Percentiles rank a stretch among this genome's conserved stretches.
Conservation (phyloP, 1,140 invertebrate species). For the Ephestia elutella region DNA sequence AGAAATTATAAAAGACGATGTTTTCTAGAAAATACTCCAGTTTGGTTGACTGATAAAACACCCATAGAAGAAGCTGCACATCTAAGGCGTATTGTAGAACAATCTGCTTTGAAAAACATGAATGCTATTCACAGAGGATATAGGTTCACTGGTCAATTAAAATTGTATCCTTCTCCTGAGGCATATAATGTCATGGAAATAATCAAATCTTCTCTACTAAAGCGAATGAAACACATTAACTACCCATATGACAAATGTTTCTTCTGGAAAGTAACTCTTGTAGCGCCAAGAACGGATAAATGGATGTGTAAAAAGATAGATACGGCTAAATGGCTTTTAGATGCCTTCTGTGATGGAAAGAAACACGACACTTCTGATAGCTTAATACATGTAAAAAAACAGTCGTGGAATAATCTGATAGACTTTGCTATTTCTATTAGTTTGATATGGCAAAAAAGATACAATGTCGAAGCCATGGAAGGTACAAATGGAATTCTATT, state of each 20-base stretch:
- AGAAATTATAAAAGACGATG: conserved; percentile 70
- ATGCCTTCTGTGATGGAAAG: conserved; percentile 52
- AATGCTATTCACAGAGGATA: conserved; percentile 71
- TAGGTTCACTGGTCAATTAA: conserved; percentile 55
- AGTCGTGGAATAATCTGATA: conserved; percentile 68
- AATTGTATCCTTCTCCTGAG: conserved; percentile 44
- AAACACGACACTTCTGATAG: conserved; percentile 39
- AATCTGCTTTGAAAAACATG: conserved; percentile 73
- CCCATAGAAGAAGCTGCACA: conserved; percentile 70
- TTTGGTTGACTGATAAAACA: conserved; percentile 75
- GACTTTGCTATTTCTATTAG: conserved; percentile 64
- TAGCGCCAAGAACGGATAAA: conserved; percentile 70
- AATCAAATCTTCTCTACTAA: conserved; percentile 63
- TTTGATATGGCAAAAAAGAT: conserved; percentile 37
- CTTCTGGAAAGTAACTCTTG: conserved; percentile 82
- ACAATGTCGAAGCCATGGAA: conserved; percentile 54
- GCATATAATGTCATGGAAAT: conserved; percentile 69
- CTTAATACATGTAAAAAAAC: conserved; percentile 57
- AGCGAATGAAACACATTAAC: conserved; percentile 66
- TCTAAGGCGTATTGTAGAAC: conserved; percentile 70
- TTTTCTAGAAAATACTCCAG: conserved; percentile 76
- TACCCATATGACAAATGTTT: conserved; percentile 72
- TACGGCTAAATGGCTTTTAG: conserved; percentile 52
- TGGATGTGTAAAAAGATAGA: conserved; percentile 53
- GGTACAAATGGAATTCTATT: conserved; percentile 62